Conservation (phyloP, 2,113 vertebrate species). For the Bambusicola thoracicus region DNA sequence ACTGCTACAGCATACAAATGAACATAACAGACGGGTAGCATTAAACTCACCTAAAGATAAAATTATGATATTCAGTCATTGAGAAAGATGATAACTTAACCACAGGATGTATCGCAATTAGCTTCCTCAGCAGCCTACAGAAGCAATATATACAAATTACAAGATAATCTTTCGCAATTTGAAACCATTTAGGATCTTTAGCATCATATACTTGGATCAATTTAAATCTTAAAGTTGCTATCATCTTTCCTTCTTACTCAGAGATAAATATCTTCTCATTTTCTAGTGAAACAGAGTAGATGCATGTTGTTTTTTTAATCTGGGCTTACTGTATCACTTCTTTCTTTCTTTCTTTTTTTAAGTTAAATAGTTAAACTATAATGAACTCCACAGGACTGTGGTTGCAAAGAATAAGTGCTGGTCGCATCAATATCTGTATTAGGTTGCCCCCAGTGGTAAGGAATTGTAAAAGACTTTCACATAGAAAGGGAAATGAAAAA, state of each 20-base stretch:
- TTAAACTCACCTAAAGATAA: conserved; percentile 66
- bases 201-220: conserved; percentile 60
- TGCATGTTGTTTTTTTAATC: not conserved
- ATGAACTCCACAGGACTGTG: not conserved
- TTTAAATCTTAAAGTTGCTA: conserved; percentile 65
- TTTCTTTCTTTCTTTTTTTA: not conserved
- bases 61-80: conserved; percentile 67
- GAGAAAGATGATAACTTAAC: conserved; percentile 70
- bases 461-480: not conserved
- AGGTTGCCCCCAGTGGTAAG: conserved; percentile 60
- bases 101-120: conserved; percentile 70
- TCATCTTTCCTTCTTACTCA: conserved; percentile 52
- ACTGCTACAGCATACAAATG: conserved; percentile 55
- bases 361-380: not conserved
- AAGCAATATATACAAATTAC: conserved; percentile 74
- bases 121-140: conserved; percentile 68
- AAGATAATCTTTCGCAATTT: conserved; percentile 68
- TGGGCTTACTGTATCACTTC: not conserved
- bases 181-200: conserved; percentile 69
- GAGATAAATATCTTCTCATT: conserved; percentile 46
- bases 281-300: conserved; percentile 19
- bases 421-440: not conserved
- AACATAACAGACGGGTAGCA: not conserved
- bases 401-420: not conserved
- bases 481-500: not conserved